phyloP scores from a whole-genome alignment of 2,797 vertebrate species.

The Platyrinchus mystaceus region DNA sequence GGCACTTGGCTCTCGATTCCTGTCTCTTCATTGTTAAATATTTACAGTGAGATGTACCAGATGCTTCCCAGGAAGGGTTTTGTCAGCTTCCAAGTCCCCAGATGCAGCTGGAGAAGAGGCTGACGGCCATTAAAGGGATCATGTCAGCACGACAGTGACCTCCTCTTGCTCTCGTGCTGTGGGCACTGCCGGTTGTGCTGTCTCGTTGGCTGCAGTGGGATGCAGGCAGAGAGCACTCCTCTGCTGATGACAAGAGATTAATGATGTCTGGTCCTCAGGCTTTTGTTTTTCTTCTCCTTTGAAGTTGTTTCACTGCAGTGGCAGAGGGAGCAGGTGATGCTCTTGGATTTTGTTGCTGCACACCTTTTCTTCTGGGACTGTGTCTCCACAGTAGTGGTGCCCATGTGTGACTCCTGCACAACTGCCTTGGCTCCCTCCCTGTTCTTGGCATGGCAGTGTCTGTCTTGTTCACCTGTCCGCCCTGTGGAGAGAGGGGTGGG shows the following conservation, averaged over 20 bases:
- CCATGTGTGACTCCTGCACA: rapidly evolving
- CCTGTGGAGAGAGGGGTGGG: too few relatives aligned
- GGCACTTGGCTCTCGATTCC: not conserved
- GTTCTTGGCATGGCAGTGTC: rapidly evolving
- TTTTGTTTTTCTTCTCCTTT: not conserved
- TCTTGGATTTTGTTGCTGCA: not conserved
- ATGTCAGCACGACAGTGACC: not conserved
- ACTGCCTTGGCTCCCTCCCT: not conserved
- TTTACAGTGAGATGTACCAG: conserved; percentile 39
- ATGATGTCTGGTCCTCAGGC: not conserved
- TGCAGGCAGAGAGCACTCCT: not conserved
- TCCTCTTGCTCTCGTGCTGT: rapidly evolving
- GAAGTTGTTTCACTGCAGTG: not conserved
- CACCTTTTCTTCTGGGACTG: not conserved
- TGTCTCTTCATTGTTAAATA: conserved; percentile 7
- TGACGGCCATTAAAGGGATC: not conserved
- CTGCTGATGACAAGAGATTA: conserved; percentile 24
- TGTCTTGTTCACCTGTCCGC: rapidly evolving
- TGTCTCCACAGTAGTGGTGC: rapidly evolving
- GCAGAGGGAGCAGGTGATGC: not conserved
- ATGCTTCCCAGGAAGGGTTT: conserved; percentile 43
- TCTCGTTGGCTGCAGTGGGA: not conserved
- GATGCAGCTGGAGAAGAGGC: conserved; percentile 15
- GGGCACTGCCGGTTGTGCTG: not conserved
- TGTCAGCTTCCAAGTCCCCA: conserved; percentile 40